Conservation (phyloP, 2,113 vertebrate species). For the Lophotis ruficrista region DNA sequence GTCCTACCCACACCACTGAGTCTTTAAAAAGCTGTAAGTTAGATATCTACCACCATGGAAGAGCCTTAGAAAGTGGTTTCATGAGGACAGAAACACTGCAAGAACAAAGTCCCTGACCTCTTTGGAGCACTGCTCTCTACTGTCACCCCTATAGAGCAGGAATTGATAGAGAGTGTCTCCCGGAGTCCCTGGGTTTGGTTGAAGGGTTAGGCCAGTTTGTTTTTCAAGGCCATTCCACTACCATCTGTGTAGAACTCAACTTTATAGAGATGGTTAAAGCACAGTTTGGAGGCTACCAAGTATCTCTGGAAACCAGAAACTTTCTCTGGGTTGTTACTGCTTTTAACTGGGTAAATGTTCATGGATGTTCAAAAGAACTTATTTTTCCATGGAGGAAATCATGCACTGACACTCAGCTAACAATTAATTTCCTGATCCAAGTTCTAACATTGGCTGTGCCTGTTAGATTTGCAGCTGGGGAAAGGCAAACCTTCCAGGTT, state of each 20-base stretch:
- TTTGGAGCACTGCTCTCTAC: neutral
- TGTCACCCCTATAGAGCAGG: neutral
- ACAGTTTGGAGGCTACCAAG: neutral
- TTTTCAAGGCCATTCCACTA: neutral
- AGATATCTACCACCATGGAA: neutral
- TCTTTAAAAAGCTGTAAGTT: neutral
- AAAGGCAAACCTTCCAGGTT: neutral
- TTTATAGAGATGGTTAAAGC: neutral
- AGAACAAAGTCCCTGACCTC: neutral
- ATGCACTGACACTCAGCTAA: neutral
- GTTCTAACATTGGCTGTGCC: neutral
- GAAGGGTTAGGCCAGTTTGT: neutral
- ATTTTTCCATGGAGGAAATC: neutral
- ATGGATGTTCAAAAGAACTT: neutral
- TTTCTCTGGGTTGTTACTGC: neutral
- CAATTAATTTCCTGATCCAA: neutral
- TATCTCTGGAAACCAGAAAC: neutral
- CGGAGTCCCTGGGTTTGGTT: neutral
- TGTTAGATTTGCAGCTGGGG: neutral
- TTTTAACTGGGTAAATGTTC: neutral
- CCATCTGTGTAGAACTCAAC: neutral
- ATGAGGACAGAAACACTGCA: neutral
- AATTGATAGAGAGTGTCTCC: too few species aligned
- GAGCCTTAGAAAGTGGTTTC: neutral
- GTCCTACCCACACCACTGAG: neutral